These are phyloP conservation scores for Lasius platythorax DNA, from an alignment of 2,888 invertebrate species.

Conservation along the genomic window DNA sequence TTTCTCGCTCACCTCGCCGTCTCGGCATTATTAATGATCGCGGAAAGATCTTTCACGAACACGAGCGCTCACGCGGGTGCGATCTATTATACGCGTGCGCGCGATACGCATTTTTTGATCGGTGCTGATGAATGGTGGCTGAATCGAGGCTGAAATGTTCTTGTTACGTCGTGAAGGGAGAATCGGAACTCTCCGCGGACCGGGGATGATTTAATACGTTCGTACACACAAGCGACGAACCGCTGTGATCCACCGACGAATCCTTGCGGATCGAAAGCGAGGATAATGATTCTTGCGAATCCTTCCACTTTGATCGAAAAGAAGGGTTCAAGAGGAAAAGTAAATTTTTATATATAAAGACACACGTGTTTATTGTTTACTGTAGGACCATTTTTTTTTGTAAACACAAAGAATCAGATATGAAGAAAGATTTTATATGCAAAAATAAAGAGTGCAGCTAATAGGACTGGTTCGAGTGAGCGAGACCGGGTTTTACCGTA, in stretches of 20 bases:
- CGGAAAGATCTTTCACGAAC: slow-evolving; percentile 73
- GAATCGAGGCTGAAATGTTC: slow-evolving; percentile 69
- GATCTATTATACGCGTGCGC: slow-evolving; percentile 69
- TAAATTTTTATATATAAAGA: background rate
- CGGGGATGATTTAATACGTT: slow-evolving; percentile 70
- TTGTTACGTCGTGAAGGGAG: slow-evolving; percentile 65
- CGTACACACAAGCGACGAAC: slow-evolving; percentile 56
- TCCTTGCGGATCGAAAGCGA: slow-evolving; percentile 8
- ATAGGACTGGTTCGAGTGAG: slow-evolving; percentile 31
- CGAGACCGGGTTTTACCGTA: slow-evolving; percentile 61
- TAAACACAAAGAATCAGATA: background rate
- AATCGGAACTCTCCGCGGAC: slow-evolving; percentile 64
- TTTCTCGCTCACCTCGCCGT: slow-evolving; percentile 56
- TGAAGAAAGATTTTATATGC: background rate
- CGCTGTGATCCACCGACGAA: slow-evolving; percentile 63
- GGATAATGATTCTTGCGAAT: slow-evolving; percentile 3
- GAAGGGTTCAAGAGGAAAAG: background rate
- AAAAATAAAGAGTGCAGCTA: background rate
- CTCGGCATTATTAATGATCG: slow-evolving; percentile 74
- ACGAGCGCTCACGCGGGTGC: slow-evolving; percentile 60
- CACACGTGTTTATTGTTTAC: background rate
- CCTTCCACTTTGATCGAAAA: background rate
- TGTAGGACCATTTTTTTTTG: background rate
- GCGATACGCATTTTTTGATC: slow-evolving; percentile 71
- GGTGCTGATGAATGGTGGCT: slow-evolving; percentile 69